Evolutionary conservation across 1,140 invertebrate genomes (phyloP).

Genomic region (Drosophila bocki): DNA sequence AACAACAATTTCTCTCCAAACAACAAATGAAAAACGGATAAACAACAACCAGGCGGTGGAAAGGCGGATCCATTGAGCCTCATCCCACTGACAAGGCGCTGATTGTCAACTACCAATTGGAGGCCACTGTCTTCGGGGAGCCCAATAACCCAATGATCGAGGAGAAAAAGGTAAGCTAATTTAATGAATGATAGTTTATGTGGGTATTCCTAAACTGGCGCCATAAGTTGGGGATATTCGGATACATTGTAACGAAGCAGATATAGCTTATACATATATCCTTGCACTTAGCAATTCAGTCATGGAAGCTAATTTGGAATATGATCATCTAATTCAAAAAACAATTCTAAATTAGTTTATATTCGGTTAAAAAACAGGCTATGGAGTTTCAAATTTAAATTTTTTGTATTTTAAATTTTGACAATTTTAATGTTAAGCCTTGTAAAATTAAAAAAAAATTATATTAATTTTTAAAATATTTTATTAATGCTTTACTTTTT

Average conservation of each 20-base stretch:
- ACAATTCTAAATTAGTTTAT: no score
- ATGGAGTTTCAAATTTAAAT: no score
- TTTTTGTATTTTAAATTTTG: no score
- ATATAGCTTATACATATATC: no score
- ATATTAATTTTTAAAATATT: no score
- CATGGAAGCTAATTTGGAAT: no score
- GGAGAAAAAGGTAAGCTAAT: constrained; percentile 90
- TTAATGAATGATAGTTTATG: neutral
- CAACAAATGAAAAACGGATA: constrained; percentile 1
- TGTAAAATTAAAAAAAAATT: no score
- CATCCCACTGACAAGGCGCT: constrained; percentile 96
- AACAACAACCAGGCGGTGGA: constrained; percentile 88
- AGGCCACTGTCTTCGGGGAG: constrained; percentile 93
- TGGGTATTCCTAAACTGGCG: neutral
- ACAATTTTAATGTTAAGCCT: no score
- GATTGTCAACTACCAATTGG: constrained; percentile 95
- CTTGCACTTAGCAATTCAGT: no score
- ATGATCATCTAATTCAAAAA: no score
- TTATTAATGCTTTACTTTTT: no score
- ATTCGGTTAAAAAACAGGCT: no score
- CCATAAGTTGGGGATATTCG: neutral
- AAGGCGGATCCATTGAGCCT: constrained; percentile 94
- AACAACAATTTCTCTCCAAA: constrained; percentile 45
- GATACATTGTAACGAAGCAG: neutral
- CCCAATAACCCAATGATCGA: constrained; percentile 93